phyloP scores from a whole-genome alignment of 2,797 vertebrate genomes.

The Loris lydekkerianus region DNA sequence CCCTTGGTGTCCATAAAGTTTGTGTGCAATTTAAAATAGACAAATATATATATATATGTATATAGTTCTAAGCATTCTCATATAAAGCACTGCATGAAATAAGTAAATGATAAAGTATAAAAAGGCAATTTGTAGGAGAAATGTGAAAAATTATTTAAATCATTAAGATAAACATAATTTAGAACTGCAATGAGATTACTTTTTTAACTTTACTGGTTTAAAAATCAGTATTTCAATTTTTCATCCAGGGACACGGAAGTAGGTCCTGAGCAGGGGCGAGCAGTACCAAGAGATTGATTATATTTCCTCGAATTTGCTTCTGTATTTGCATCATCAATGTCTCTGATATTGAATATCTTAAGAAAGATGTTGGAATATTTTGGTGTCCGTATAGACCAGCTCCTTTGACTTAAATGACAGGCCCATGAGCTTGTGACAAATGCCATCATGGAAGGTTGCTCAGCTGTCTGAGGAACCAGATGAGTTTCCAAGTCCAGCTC shows the following conservation, averaged over 20 bases:
- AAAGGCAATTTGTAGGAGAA: neutral
- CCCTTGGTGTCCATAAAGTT: too few species aligned
- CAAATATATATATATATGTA: too few species aligned
- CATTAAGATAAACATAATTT: neutral
- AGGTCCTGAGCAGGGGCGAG: too few species aligned
- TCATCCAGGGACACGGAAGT: too few species aligned
- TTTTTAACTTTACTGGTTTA: neutral
- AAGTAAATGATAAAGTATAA: neutral
- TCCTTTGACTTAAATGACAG: constrained; percentile 73
- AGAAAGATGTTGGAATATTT: constrained; percentile 92
- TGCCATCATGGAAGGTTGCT: constrained; percentile 89
- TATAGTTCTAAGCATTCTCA: neutral
- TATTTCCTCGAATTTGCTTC: constrained; percentile 67
- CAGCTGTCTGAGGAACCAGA: constrained; percentile 66
- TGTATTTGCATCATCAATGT: constrained; percentile 88
- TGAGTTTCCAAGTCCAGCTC: constrained; percentile 61
- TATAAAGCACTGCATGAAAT: neutral
- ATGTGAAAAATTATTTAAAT: neutral
- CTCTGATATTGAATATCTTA: constrained; percentile 91
- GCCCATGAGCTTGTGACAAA: constrained; percentile 81
- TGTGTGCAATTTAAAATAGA: too few species aligned
- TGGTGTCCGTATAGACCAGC: constrained; percentile 92
- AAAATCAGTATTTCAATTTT: neutral
- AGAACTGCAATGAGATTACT: neutral
- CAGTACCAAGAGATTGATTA: constrained; percentile 62